Conservation (phyloP, 1,140 invertebrate genomes). For the Zaprionus tsacasi region DNA sequence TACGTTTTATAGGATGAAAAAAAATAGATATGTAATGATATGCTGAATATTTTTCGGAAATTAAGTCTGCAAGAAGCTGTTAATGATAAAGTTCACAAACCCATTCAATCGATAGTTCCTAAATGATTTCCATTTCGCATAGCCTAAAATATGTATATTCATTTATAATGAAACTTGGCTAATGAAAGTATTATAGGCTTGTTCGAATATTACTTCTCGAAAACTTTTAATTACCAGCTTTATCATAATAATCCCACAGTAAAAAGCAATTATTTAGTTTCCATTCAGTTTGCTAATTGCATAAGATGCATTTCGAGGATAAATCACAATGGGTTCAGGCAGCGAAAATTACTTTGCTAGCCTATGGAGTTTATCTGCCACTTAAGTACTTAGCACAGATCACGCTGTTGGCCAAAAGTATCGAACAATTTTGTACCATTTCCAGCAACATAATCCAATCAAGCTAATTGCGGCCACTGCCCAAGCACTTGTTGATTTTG, state of each 20-base stretch:
- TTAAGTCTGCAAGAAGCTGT: too few species aligned
- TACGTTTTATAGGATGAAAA: too few species aligned
- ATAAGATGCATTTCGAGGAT: conserved; percentile 14
- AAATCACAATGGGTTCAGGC: conserved; percentile 8
- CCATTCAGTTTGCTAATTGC: background rate
- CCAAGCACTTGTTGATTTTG: conserved; percentile 64
- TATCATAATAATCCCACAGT: too few species aligned
- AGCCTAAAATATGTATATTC: conserved; percentile 1
- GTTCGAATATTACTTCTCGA: background rate
- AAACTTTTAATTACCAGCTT: background rate
- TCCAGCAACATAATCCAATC: conserved; percentile 36
- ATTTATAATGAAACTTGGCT: background rate
- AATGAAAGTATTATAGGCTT: background rate
- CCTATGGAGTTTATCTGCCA: background rate
- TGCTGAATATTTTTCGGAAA: too few species aligned
- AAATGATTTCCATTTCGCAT: background rate
- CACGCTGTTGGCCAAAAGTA: conserved; percentile 9
- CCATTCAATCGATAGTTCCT: too few species aligned
- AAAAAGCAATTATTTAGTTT: conserved; percentile 2
- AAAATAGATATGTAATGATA: too few species aligned
- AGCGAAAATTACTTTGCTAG: background rate
- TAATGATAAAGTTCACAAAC: too few species aligned
- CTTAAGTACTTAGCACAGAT: conserved; percentile 14
- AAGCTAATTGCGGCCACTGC: conserved; percentile 32
- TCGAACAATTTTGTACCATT: conserved; percentile 38